phyloP scores from a whole-genome alignment of 2,797 vertebrate species.

The Crypturellus tataupa region DNA sequence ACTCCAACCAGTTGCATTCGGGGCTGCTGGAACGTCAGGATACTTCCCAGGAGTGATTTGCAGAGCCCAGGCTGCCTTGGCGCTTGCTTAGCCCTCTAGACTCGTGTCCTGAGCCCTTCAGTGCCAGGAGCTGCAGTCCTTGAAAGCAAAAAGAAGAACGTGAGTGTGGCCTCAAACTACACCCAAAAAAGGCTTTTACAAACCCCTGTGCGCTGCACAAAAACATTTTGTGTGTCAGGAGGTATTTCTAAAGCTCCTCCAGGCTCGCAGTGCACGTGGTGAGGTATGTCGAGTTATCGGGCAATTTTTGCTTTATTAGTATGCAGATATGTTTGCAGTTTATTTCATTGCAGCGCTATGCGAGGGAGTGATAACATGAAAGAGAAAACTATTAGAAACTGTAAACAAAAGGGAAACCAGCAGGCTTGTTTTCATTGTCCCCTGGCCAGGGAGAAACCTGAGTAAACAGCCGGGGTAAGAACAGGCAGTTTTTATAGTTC shows the following conservation, averaged over 20 bases:
- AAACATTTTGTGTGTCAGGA: not conserved
- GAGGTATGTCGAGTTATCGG: not conserved
- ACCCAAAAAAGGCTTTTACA: not conserved
- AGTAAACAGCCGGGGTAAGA: not conserved
- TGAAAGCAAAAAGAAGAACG: accelerated
- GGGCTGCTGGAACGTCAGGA: not conserved
- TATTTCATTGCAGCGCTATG: not conserved
- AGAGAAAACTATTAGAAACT: slow-evolving; percentile 49
- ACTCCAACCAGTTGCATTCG: accelerated
- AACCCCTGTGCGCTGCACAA: not conserved
- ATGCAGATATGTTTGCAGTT: not conserved
- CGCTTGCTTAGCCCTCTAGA: not conserved
- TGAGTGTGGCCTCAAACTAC: not conserved
- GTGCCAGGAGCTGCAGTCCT: not conserved
- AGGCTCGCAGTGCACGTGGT: not conserved
- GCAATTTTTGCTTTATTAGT: not conserved
- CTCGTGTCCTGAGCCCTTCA: not conserved
- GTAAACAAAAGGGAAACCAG: slow-evolving; percentile 43
- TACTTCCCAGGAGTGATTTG: not conserved
- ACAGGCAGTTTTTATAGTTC: not conserved
- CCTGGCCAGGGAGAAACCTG: slow-evolving; percentile 38
- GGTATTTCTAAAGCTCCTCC: not conserved
- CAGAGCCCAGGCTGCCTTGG: not conserved
- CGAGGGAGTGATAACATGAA: slow-evolving; percentile 43
- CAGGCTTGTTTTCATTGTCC: slow-evolving; percentile 45